phyloP scores from a whole-genome alignment of 2,888 invertebrate genomes.

The Brenthis ino region DNA sequence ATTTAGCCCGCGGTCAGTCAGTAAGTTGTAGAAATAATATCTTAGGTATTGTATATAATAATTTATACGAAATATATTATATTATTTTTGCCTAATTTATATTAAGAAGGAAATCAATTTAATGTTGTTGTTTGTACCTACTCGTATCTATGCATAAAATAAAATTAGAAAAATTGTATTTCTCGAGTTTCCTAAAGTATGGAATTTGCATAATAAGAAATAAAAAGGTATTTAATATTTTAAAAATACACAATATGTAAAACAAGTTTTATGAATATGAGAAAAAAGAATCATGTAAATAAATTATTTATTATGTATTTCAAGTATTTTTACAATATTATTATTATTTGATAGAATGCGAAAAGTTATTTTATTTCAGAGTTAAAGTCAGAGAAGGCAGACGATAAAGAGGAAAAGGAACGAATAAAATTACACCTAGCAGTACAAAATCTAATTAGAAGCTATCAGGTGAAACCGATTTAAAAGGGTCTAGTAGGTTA shows the following conservation, averaged over 20 bases:
- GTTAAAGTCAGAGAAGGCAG: slow-evolving; percentile 37
- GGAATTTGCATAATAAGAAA: too few relatives aligned
- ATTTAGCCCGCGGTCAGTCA: slow-evolving; percentile 57
- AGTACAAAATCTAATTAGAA: slow-evolving; percentile 86
- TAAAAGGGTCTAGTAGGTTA: slow-evolving; percentile 5
- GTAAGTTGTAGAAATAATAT: slow-evolving; percentile 46
- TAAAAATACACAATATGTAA: neutral
- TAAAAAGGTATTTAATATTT: neutral
- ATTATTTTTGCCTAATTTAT: neutral
- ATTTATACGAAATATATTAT: too few relatives aligned
- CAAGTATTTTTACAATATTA: too few relatives aligned
- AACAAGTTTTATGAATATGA: neutral
- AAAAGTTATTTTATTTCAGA: slow-evolving; percentile 36
- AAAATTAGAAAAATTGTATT: too few relatives aligned
- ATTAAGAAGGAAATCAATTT: neutral
- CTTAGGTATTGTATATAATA: too few relatives aligned
- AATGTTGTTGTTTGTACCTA: too few relatives aligned
- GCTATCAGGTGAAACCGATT: slow-evolving; percentile 76
- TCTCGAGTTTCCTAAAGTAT: too few relatives aligned
- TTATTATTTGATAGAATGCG: neutral
- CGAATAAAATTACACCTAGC: slow-evolving; percentile 81
- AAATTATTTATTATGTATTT: too few relatives aligned
- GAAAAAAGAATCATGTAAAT: too few relatives aligned
- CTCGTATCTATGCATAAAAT: too few relatives aligned
- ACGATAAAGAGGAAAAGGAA: slow-evolving; percentile 41